Conservation (phyloP, 2,797 vertebrate genomes). For the Loriculus beryllinus region DNA sequence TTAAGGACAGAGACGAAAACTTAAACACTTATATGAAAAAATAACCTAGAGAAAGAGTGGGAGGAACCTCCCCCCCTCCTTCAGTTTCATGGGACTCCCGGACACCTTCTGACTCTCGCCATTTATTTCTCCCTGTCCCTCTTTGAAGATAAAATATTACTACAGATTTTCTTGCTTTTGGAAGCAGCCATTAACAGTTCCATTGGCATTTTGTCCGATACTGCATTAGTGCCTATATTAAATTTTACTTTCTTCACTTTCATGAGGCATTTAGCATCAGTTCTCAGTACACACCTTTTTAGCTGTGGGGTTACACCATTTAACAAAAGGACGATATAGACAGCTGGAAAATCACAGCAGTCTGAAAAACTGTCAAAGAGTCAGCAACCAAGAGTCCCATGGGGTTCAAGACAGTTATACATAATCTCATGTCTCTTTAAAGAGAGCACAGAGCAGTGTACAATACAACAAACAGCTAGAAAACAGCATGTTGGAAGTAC, state of each 20-base stretch:
- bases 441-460: neutral
- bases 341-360: neutral
- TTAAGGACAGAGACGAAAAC: neutral
- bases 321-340: neutral
- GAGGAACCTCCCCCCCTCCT: neutral
- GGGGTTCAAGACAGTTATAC: neutral
- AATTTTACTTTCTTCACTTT: neutral
- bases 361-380: neutral
- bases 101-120: neutral
- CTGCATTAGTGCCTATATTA: neutral
- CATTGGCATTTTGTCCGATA: neutral
- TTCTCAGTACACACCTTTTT: neutral
- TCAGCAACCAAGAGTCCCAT: neutral
- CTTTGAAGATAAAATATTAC: neutral
- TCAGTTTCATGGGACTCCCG: neutral
- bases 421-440: neutral
- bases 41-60: neutral
- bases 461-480: neutral
- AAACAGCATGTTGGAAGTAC: neutral
- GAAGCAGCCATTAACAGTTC: neutral
- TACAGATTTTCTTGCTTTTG: neutral
- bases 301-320: rapidly evolving
- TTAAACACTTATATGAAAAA: neutral
- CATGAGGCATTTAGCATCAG: neutral
- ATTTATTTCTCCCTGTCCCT: neutral